These are phyloP conservation scores for Drosophila micromelanica DNA, from an alignment of 1,140 invertebrate genomes.

Conservation along the genomic window DNA sequence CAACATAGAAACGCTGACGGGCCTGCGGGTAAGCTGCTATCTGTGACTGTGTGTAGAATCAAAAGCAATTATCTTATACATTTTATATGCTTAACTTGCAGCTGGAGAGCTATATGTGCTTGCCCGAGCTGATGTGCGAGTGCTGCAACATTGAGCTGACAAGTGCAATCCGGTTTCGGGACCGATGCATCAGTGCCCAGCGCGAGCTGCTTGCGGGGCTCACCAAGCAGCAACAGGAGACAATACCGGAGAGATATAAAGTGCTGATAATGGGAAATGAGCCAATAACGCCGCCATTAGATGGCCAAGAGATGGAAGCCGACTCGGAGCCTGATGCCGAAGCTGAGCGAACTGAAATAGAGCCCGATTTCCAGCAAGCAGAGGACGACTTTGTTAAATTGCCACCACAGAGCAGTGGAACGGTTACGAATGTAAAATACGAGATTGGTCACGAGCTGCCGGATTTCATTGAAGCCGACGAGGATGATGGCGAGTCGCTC, in stretches of 20 bases:
- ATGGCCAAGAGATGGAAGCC: slow-evolving; percentile 9
- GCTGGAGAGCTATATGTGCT: slow-evolving; percentile 50
- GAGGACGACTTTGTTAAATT: slow-evolving; percentile 44
- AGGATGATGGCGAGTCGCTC: slow-evolving; percentile 48
- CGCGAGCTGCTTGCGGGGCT: slow-evolving; percentile 46
- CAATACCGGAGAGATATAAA: slow-evolving; percentile 24
- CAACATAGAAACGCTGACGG: slow-evolving; percentile 63
- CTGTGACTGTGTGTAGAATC: not conserved
- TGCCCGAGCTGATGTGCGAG: slow-evolving; percentile 69
- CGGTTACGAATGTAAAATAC: slow-evolving; percentile 52
- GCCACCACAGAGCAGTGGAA: slow-evolving; percentile 11
- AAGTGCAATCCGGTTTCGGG: slow-evolving; percentile 50
- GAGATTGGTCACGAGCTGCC: slow-evolving; percentile 48
- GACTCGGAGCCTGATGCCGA: slow-evolving; percentile 15
- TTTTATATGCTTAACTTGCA: slow-evolving; percentile 3
- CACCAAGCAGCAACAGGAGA: slow-evolving; percentile 49
- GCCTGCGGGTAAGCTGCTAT: slow-evolving; percentile 52
- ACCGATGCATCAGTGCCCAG: slow-evolving; percentile 66
- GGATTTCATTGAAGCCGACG: slow-evolving; percentile 48
- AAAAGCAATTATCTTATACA: not conserved
- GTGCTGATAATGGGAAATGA: slow-evolving; percentile 26
- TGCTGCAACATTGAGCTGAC: slow-evolving; percentile 63
- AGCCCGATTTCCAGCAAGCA: not conserved
- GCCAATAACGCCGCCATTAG: not conserved
- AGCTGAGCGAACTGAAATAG: slow-evolving; percentile 32